These are phyloP conservation scores for Macaca nemestrina DNA, from an alignment of 2,113 vertebrate genomes.

Conservation along the genomic window DNA sequence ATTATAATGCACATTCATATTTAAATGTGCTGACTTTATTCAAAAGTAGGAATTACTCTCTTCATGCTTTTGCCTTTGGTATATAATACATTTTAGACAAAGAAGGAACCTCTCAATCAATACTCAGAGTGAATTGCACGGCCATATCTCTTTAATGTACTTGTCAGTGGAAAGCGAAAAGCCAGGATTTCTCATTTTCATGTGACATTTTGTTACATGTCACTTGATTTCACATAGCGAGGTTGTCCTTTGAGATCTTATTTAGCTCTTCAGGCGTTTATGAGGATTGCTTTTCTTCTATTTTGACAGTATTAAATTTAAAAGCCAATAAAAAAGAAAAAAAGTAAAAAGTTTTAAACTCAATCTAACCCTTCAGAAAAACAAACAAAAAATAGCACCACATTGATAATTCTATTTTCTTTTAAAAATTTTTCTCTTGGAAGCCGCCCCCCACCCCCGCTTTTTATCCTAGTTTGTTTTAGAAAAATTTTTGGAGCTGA, in stretches of 20 bases:
- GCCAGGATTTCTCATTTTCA: neutral
- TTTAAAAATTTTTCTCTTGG: neutral
- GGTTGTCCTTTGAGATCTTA: neutral
- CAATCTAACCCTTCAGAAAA: neutral
- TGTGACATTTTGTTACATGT: neutral
- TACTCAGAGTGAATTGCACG: neutral
- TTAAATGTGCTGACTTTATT: neutral
- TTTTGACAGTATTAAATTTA: conserved; percentile 10
- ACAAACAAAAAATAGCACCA: neutral
- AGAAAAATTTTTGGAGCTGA: neutral
- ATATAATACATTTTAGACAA: neutral
- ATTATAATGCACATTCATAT: neutral
- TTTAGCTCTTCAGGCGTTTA: neutral
- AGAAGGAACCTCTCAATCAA: neutral
- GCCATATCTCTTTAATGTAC: neutral
- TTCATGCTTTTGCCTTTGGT: neutral
- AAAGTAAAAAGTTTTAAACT: neutral
- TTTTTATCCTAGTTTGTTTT: conserved; percentile 1
- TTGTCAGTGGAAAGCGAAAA: neutral
- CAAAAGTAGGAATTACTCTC: neutral
- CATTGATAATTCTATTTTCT: neutral
- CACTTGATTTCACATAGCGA: neutral
- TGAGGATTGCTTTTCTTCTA: neutral
- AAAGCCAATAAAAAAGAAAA: neutral
- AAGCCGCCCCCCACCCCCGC: neutral